These are phyloP conservation scores for Vultur gryphus DNA, from an alignment of 2,797 vertebrate genomes.

Conservation along the genomic window DNA sequence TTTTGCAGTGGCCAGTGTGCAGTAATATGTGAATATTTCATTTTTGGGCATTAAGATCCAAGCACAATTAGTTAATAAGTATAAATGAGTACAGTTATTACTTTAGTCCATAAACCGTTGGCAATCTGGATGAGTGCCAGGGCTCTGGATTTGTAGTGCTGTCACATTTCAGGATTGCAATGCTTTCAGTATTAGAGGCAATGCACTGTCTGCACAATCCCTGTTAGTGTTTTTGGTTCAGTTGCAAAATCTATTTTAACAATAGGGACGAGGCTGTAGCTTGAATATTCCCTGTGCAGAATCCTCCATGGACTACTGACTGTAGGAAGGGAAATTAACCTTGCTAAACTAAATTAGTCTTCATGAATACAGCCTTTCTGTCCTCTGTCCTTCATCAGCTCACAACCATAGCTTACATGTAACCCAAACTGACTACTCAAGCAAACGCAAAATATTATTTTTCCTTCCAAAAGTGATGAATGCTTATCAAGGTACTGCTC, in stretches of 20 bases:
- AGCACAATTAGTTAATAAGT: conserved; percentile 6
- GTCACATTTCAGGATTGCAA: background rate
- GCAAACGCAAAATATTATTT: background rate
- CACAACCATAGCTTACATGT: background rate
- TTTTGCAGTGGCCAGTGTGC: background rate
- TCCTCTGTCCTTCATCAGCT: background rate
- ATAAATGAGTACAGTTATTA: background rate
- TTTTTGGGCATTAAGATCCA: background rate
- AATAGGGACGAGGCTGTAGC: background rate
- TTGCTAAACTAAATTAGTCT: background rate
- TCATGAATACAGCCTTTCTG: background rate
- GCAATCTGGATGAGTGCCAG: background rate
- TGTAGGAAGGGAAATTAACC: background rate
- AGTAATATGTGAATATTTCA: background rate
- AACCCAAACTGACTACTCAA: background rate
- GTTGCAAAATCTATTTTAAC: background rate
- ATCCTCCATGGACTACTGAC: background rate
- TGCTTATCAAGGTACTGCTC: background rate
- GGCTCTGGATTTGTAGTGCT: background rate
- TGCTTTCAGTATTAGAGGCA: background rate
- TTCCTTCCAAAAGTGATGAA: background rate
- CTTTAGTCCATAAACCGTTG: background rate
- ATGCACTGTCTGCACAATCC: background rate
- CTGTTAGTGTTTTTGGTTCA: background rate
- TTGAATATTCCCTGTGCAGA: background rate